phyloP scores from a whole-genome alignment of 2,113 vertebrate genomes.

The Smithornis capensis region DNA sequence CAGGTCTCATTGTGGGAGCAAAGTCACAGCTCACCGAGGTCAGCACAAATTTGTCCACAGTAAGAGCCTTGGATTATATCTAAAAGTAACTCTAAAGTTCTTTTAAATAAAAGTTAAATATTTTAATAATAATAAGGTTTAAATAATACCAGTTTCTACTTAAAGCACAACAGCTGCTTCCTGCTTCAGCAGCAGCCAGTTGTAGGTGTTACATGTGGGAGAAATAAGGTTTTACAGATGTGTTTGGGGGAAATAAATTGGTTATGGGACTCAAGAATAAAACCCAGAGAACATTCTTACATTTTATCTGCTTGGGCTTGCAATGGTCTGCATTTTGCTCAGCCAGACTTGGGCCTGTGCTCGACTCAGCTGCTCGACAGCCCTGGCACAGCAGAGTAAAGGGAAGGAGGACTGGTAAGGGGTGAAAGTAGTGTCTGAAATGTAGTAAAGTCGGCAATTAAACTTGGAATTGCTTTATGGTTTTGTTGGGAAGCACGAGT shows the following conservation, averaged over 20 bases:
- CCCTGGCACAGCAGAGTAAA: fast-evolving
- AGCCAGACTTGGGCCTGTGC: fast-evolving
- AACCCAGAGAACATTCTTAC: fast-evolving
- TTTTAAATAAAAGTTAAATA: neutral
- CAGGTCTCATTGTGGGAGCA: fast-evolving
- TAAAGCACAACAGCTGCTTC: too few relatives aligned
- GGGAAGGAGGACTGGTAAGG: neutral
- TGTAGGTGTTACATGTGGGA: fast-evolving
- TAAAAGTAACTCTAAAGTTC: fast-evolving
- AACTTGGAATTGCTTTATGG: neutral
- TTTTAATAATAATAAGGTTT: neutral
- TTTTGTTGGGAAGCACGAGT: neutral
- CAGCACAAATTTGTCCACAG: fast-evolving
- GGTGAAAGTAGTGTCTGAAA: too few relatives aligned
- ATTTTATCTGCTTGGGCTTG: neutral
- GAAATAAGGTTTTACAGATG: fast-evolving
- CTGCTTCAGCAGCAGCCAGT: neutral
- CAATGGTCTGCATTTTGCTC: fast-evolving
- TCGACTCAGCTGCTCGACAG: fast-evolving
- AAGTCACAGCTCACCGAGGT: fast-evolving
- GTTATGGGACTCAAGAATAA: fast-evolving
- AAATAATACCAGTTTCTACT: neutral
- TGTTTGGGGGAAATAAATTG: neutral
- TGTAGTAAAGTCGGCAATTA: fast-evolving
- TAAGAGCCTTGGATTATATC: neutral